phyloP scores from a whole-genome alignment of 2,888 invertebrate genomes.

The Drosophila quinaria region DNA sequence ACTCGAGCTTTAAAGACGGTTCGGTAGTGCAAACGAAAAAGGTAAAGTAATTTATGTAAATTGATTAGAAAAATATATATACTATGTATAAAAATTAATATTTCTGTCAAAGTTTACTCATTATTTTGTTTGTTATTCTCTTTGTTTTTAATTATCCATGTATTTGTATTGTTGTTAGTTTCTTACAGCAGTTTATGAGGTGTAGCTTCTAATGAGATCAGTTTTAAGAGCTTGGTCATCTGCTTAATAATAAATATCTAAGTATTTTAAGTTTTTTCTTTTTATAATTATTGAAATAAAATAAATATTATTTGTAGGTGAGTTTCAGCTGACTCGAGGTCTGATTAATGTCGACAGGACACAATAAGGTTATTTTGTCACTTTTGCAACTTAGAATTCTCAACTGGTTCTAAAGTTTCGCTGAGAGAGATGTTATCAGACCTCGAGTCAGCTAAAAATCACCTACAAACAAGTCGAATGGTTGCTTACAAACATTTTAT shows the following conservation, averaged over 20 bases:
- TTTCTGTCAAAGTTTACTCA: not conserved
- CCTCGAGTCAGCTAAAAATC: too few species aligned
- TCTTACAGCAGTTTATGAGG: conserved; percentile 9
- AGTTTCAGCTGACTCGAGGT: too few species aligned
- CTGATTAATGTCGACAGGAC: too few species aligned
- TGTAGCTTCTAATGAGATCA: conserved; percentile 26
- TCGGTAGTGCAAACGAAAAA: conserved; percentile 33
- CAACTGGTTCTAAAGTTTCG: too few species aligned
- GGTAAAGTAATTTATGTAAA: conserved; percentile 43
- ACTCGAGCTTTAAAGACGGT: conserved; percentile 26
- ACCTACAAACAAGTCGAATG: too few species aligned
- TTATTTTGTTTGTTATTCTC: conserved; percentile 13
- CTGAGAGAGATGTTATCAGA: too few species aligned
- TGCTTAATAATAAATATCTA: conserved; percentile 2
- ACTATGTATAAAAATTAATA: not conserved
- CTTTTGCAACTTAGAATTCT: too few species aligned
- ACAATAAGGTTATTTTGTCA: too few species aligned
- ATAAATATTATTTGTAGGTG: too few species aligned
- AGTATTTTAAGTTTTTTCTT: conserved; percentile 5
- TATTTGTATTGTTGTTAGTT: conserved; percentile 33
- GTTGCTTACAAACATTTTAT: too few species aligned
- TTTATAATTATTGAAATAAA: not conserved
- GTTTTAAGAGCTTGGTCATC: too few species aligned
- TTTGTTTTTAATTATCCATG: conserved; percentile 16
- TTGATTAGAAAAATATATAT: not conserved